Conservation (phyloP, 2,797 vertebrate genomes). For the Mus spretus region DNA sequence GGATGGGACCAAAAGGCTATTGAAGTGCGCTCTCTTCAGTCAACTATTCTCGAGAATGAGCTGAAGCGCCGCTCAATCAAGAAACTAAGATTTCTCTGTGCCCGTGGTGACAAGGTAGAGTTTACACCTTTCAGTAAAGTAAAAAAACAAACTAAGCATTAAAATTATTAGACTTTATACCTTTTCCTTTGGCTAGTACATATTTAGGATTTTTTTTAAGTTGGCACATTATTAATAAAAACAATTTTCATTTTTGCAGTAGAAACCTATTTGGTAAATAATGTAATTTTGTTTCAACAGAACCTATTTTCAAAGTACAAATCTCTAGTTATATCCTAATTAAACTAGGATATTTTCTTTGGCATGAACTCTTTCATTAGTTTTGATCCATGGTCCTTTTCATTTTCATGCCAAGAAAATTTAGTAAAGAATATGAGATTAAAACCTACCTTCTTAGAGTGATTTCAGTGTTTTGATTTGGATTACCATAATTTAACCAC, state of each 20-base stretch:
- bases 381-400: slow-evolving; percentile 49
- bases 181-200: slow-evolving; percentile 35
- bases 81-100: slow-evolving; percentile 95
- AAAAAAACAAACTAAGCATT: slow-evolving; percentile 60
- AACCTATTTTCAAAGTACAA: background rate
- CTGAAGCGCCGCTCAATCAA: slow-evolving; percentile 98
- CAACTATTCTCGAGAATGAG: slow-evolving; percentile 94
- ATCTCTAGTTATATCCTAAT: slow-evolving; percentile 28
- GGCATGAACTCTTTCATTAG: slow-evolving; percentile 39
- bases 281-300: slow-evolving; percentile 44
- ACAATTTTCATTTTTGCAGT: background rate
- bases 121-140: background rate
- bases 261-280: slow-evolving; percentile 55
- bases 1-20: slow-evolving; percentile 97
- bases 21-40: slow-evolving; percentile 94
- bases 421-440: slow-evolving; percentile 17
- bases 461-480: background rate
- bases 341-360: slow-evolving; percentile 52
- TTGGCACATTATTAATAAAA: slow-evolving; percentile 39
- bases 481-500: background rate
- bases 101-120: slow-evolving; percentile 96
- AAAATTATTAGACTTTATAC: slow-evolving; percentile 31
- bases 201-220: slow-evolving; percentile 38
- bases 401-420: slow-evolving; percentile 37
- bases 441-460: slow-evolving; percentile 14